Base-by-base conservation (phyloP, 2,888 invertebrate genomes). In the Hydriomena furcata region DNA sequence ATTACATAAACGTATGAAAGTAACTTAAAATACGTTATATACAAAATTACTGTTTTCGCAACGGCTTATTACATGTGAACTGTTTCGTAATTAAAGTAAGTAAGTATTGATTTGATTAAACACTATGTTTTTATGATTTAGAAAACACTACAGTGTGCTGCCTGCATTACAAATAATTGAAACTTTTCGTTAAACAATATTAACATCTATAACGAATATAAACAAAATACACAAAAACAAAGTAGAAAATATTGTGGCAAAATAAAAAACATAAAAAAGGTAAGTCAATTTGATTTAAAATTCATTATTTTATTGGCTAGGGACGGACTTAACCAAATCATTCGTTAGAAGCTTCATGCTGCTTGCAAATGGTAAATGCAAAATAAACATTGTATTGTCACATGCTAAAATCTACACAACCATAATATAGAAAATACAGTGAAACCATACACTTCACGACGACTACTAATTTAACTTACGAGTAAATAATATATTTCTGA, bases 261-360 rank as follows among this genome's bases (percentile, higher is more conserved):
- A 10, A 38, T 37, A 28, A 43, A 41, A 44, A 45, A 50, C 7
- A 42, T 41, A 47, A 37, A 47, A 37, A 28, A 38, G 10, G 11
- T 40, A 23, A 28, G 41, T 38, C 7, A 38, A 54, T 50, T 46
- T 51, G 32, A 55, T 56, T 49, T 41, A 7, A 23, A 52, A 40
- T 45, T 50, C 25, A 43, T 46, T 37, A 55, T 57, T 63, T 61
- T 76, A 76, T 64, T 69, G 67, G 58, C 71, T 76, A 82, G 79
- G 87, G 87, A 88, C 87, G 87, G 87, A 87, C 73, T 78, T 65
- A 76, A 79, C 71, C 73, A 77, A 80, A 79, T 68, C 38, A 61
- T 63, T 68, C 65, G 61, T 62, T 64, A 51, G 25, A 37, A 42
- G 23, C 27, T 60, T 63, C 61, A 64, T 65, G 64, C 55, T 55